Base-by-base conservation (phyloP, 2,888 invertebrate genomes). In the Agriopis marginaria region DNA sequence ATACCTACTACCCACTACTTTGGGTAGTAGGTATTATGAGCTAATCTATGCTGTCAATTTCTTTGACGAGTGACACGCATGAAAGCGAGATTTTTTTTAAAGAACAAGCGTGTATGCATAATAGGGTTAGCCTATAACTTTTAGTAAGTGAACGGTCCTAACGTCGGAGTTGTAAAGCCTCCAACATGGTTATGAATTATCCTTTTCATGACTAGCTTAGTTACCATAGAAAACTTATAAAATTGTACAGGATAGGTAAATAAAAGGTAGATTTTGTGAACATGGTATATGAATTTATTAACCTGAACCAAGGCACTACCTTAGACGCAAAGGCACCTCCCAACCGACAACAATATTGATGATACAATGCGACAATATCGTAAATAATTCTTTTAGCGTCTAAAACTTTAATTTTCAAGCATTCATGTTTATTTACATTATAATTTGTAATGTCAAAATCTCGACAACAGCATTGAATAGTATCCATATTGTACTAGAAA, bases 251-350 rank as follows among this genome's bases (percentile, higher is more conserved):
- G 4, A 40, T 5, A 55, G 40, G 42, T 51, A 76, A 86, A 83
- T 85, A 81, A 88, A 87, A 88, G 80, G 75, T 77, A 75, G 72
- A 50, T 72, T 76, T 78, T 83, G 85, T 84, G 85, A 90, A 89
- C 89, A 89, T 89, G 89, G 85, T 87, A 80, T 85, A 87, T 87
- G 88, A 87, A 88, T 91, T 92, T 91, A 90, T 89, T 83, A 90
- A 85, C 87, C 78, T 89, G 91, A 91, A 88, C 82, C 82, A 89
- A 92, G 91, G 91, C 91, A 92, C 89, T 87, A 89, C 87, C 89
- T 88, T 88, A 84, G 75, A 79, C 81, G 86, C 81, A 78, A 90
- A 92, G 92, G 91, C 92, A 90, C 89, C 89, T 83, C 82, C 82
- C 80, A 78, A 83, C 86, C 78, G 83, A 86, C 82, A 44, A 68